Percentiles rank a stretch among this genome's conserved stretches.
phyloP scores from a whole-genome alignment of 2,113 vertebrate species.

The Bos javanicus region DNA sequence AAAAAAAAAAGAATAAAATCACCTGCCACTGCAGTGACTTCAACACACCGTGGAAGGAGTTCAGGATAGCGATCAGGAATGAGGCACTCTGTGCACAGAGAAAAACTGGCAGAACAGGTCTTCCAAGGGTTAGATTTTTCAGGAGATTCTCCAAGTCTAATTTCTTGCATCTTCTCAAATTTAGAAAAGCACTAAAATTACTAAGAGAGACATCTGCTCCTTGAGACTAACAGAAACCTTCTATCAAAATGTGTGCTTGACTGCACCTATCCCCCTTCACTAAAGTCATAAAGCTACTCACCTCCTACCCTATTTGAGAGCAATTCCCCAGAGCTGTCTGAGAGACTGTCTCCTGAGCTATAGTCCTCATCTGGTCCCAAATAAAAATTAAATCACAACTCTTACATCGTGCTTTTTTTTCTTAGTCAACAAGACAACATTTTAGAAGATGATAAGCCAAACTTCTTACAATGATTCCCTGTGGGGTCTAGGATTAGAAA shows the following conservation, averaged over 20 bases:
- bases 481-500: not conserved
- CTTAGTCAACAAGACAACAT: not conserved
- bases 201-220: not conserved
- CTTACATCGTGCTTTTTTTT: not conserved
- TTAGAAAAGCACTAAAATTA: not conserved
- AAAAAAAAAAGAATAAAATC: not conserved
- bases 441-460: not conserved
- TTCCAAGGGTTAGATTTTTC: not conserved
- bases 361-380: not conserved
- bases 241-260: not conserved
- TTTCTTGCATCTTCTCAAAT: not conserved
- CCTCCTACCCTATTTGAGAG: not conserved
- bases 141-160: not conserved
- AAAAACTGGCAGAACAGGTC: not conserved
- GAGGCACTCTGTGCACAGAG: not conserved
- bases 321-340: not conserved
- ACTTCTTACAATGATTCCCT: not conserved
- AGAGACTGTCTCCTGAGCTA: not conserved
- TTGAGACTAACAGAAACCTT: not conserved
- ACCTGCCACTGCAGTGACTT: not conserved
- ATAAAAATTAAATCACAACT: not conserved
- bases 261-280: not conserved
- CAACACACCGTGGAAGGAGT: not conserved
- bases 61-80: not conserved
- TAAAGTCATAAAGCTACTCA: not conserved